Evolutionary conservation across 2,888 invertebrate species (phyloP).

Genomic region (Incurvaria masculella): DNA sequence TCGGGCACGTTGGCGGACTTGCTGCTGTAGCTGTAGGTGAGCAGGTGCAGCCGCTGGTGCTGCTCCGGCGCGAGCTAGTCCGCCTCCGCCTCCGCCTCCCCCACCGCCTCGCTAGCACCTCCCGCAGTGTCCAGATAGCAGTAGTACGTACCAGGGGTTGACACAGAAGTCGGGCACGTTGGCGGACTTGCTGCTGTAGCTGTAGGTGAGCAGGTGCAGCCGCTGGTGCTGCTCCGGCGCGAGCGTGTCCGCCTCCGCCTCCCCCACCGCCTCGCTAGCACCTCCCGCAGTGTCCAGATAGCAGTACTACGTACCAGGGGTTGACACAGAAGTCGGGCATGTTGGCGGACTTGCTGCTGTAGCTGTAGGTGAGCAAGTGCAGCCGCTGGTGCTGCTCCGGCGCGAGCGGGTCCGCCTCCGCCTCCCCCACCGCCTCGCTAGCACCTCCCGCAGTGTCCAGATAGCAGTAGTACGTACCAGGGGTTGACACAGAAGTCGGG

Average conservation of each 20-base stretch:
- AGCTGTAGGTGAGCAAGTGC: constrained; percentile 87
- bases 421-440: background rate
- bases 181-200: constrained; percentile 70
- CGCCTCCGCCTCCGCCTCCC: background rate
- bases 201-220: constrained; percentile 86
- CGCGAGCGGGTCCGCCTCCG: constrained; percentile 65
- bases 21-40: constrained; percentile 84
- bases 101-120: background rate
- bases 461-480: too few relatives aligned
- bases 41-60: constrained; percentile 83
- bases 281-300: too few relatives aligned
- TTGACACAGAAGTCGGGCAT: constrained; percentile 87
- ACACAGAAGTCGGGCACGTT: constrained; percentile 88
- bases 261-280: background rate
- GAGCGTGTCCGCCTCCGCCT: constrained; percentile 60
- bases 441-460: background rate
- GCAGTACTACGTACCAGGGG: constrained; percentile 80
- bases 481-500: constrained; percentile 90
- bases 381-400: constrained; percentile 82
- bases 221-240: constrained; percentile 82
- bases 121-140: background rate
- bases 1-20: constrained; percentile 75
- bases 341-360: constrained; percentile 69
- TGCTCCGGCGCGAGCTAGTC: constrained; percentile 74
- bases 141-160: constrained; percentile 69